Conservation (phyloP, 2,888 invertebrate genomes). For the Ormyrus rosae region DNA sequence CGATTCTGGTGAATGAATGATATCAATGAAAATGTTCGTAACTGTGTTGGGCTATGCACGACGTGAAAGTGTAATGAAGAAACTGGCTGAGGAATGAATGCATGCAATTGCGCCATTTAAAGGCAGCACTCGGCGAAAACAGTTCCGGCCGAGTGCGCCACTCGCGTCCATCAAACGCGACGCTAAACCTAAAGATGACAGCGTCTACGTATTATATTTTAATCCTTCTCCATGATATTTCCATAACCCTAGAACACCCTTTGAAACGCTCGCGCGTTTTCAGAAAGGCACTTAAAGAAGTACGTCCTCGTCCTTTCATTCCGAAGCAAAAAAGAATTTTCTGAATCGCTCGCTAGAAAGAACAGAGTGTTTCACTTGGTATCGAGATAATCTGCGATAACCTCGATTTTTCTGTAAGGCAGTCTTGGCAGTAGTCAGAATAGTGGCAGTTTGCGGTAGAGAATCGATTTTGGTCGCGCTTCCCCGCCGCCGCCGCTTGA, state of each 20-base stretch:
- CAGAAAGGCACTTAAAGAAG: slow-evolving; percentile 35
- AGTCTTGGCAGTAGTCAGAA: slow-evolving; percentile 36
- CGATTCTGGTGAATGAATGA: slow-evolving; percentile 32
- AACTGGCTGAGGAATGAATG: slow-evolving; percentile 51
- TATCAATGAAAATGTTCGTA: slow-evolving; percentile 25
- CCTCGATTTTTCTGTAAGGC: slow-evolving; percentile 16
- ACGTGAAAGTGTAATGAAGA: slow-evolving; percentile 14
- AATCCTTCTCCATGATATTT: slow-evolving; percentile 16
- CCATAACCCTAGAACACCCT: slow-evolving; percentile 20
- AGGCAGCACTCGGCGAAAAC: neutral
- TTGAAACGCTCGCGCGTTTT: slow-evolving; percentile 13
- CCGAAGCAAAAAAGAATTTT: slow-evolving; percentile 20
- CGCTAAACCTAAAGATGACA: no score
- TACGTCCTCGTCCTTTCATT: neutral
- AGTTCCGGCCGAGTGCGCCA: neutral
- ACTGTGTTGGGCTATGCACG: slow-evolving; percentile 24
- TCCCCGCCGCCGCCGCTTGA: neutral
- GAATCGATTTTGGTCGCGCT: neutral
- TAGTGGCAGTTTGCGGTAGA: slow-evolving; percentile 23
- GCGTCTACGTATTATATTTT: neutral
- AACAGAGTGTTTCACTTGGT: slow-evolving; percentile 22
- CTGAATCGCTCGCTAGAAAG: slow-evolving; percentile 11
- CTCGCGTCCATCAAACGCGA: no score
- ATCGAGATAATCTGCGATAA: slow-evolving; percentile 13
- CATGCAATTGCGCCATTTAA: neutral